These are phyloP conservation scores for Phoenicopterus ruber DNA, from an alignment of 2,113 vertebrate species.

Conservation along the genomic window DNA sequence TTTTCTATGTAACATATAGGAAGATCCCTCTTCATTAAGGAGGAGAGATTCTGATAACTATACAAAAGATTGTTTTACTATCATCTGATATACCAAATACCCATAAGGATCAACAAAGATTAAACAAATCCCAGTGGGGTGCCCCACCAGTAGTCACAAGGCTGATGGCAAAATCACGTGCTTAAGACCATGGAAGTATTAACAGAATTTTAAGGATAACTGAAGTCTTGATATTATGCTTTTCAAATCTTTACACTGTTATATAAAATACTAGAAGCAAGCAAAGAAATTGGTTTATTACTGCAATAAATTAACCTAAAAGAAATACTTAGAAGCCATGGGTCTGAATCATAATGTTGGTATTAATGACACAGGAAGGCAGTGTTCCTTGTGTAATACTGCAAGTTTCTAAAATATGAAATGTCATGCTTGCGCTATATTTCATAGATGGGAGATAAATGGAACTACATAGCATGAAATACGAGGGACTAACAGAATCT, in stretches of 20 bases:
- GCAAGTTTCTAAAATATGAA: slow-evolving; percentile 31
- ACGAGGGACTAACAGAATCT: slow-evolving; percentile 4
- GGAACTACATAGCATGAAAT: neutral
- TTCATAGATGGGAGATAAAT: slow-evolving; percentile 37
- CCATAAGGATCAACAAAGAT: neutral
- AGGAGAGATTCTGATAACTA: neutral
- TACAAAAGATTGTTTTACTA: neutral
- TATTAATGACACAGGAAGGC: slow-evolving; percentile 25
- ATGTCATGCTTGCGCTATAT: slow-evolving; percentile 10
- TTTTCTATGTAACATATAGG: neutral
- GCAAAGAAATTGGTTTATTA: slow-evolving; percentile 22
- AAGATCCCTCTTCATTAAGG: neutral
- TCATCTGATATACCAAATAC: neutral
- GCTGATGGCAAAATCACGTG: neutral
- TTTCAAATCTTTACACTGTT: neutral
- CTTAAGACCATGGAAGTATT: neutral
- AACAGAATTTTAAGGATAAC: neutral
- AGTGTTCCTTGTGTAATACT: neutral
- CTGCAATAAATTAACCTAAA: slow-evolving; percentile 23
- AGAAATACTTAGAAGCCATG: neutral
- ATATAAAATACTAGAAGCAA: neutral
- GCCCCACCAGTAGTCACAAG: neutral
- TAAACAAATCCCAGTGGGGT: neutral
- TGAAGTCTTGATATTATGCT: neutral
- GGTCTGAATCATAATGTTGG: slow-evolving; percentile 38